A percentile compares a stretch with the other conserved stretches of the same genome.
phyloP scores from a whole-genome alignment of 2,797 vertebrate species.

The Enteromius argenteus region DNA sequence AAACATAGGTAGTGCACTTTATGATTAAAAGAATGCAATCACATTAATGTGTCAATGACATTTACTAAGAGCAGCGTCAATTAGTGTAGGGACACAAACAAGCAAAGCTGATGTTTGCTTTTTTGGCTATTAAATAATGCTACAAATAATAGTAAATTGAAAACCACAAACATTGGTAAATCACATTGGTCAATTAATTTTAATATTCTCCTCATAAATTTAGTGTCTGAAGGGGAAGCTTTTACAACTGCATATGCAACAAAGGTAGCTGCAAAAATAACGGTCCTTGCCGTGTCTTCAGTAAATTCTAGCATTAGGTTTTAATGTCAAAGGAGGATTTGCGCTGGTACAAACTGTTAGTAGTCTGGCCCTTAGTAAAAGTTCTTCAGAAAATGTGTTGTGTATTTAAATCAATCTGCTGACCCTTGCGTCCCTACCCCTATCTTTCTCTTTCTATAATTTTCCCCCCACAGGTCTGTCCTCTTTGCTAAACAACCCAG shows the following conservation, averaged over 20 bases:
- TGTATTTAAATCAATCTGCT: constrained; percentile 26
- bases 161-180: neutral
- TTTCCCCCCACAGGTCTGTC: constrained; percentile 80
- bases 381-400: neutral
- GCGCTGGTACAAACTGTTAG: neutral
- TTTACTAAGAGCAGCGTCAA: neutral
- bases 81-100: neutral
- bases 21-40: neutral
- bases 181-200: neutral
- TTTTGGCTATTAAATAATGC: neutral
- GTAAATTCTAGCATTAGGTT: neutral
- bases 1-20: no score
- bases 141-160: neutral
- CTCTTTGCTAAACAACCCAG: constrained; percentile 86
- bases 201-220: neutral
- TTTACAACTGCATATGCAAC: neutral
- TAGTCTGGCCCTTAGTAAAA: neutral
- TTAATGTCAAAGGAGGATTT: neutral
- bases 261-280: neutral
- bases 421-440: constrained; percentile 14
- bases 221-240: neutral
- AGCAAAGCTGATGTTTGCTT: neutral
- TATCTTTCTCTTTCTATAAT: constrained; percentile 26
- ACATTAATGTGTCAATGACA: neutral
- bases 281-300: neutral